Evolutionary conservation across 2,797 vertebrate species (phyloP).

Genomic region (Sphaeramia orbicularis): DNA sequence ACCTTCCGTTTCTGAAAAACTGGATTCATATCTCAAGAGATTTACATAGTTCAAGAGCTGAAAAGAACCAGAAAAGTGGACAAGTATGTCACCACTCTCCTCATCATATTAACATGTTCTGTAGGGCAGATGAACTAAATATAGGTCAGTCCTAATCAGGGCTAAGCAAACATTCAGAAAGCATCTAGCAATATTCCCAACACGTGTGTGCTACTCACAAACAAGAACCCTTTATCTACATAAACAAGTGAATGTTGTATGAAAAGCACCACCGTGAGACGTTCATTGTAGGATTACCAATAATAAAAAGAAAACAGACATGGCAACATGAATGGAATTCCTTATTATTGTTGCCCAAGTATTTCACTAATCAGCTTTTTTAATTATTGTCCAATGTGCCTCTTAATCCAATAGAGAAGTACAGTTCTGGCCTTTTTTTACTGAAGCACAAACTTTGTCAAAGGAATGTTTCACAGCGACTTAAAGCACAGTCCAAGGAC

Average conservation of each 20-base stretch:
- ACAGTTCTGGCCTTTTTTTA: slow-evolving; percentile 49
- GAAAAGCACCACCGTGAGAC: slow-evolving; percentile 8
- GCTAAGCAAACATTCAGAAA: slow-evolving; percentile 2
- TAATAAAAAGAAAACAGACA: slow-evolving; percentile 25
- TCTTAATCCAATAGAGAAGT: slow-evolving; percentile 60
- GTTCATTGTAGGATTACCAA: slow-evolving; percentile 36
- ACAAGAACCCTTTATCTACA: slow-evolving; percentile 23
- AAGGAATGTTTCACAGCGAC: slow-evolving; percentile 28
- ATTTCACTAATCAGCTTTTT: slow-evolving; percentile 73
- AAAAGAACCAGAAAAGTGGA: not conserved
- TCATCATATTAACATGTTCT: slow-evolving; percentile 6
- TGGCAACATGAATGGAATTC: slow-evolving; percentile 54
- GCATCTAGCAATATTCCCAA: slow-evolving; percentile 1
- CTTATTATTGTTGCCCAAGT: slow-evolving; percentile 37
- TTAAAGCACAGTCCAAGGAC: slow-evolving; percentile 41
- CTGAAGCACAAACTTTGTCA: slow-evolving; percentile 39
- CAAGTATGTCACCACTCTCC: not conserved
- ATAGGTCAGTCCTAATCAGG: slow-evolving; percentile 12
- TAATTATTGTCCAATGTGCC: slow-evolving; percentile 43
- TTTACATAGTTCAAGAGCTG: not conserved
- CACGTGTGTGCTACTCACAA: not conserved
- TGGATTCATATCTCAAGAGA: not conserved
- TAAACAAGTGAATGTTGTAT: slow-evolving; percentile 11
- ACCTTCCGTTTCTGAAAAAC: not conserved
- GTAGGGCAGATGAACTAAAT: not conserved